Conservation (phyloP, 1,140 invertebrate genomes). For the Chelonus insularis region DNA sequence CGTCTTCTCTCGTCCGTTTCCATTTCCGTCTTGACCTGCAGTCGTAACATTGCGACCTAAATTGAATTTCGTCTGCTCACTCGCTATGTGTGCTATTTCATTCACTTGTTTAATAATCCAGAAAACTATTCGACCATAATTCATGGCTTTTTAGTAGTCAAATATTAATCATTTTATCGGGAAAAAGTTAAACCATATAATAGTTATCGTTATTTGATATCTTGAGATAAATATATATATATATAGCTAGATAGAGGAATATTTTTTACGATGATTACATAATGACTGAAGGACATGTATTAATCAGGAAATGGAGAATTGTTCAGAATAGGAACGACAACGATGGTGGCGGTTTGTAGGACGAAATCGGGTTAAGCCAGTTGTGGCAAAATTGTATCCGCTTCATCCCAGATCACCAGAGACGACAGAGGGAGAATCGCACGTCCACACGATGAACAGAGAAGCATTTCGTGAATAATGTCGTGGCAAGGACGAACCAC, state of each 20-base stretch:
- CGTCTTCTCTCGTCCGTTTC: slow-evolving; percentile 5
- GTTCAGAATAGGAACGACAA: neutral
- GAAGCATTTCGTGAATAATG: slow-evolving; percentile 42
- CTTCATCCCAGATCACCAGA: slow-evolving; percentile 20
- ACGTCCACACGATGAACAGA: slow-evolving; percentile 11
- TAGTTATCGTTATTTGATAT: too few relatives aligned
- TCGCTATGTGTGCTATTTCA: slow-evolving; percentile 27
- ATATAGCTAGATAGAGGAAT: too few relatives aligned
- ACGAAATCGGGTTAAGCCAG: slow-evolving; percentile 31
- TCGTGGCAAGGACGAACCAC: slow-evolving; percentile 39
- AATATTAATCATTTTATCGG: neutral
- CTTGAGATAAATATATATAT: too few relatives aligned
- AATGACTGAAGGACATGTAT: slow-evolving; percentile 13
- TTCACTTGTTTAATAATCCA: neutral
- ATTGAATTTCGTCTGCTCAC: slow-evolving; percentile 27
- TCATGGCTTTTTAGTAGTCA: too few relatives aligned
- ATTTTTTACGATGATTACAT: slow-evolving; percentile 1
- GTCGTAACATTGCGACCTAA: slow-evolving; percentile 29
- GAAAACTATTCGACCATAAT: too few relatives aligned
- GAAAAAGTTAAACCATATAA: neutral
- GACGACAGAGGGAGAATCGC: neutral
- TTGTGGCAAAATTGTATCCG: slow-evolving; percentile 14
- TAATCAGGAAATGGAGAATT: slow-evolving; percentile 15
- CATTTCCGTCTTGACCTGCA: slow-evolving; percentile 15
- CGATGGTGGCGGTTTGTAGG: slow-evolving; percentile 16